Conservation (phyloP, 2,888 invertebrate species). For the Tetranychus truncatus region DNA sequence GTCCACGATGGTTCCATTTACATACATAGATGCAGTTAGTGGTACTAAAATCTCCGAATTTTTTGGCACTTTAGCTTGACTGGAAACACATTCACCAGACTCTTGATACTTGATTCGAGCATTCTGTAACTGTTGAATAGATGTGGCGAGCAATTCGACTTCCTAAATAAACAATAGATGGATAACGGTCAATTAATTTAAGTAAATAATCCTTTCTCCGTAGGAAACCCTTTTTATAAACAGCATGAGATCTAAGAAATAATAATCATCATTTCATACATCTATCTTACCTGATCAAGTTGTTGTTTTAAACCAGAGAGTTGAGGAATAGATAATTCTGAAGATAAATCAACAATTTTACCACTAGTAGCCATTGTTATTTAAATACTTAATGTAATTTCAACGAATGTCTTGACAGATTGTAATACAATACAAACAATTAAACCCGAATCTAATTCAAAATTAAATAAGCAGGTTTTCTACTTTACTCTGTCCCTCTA, state of each 20-base stretch:
- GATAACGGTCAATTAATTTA: background rate
- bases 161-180: constrained; percentile 37
- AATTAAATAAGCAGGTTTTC: no score
- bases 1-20: constrained; percentile 68
- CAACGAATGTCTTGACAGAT: background rate
- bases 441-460: no score
- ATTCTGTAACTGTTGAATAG: constrained; percentile 60
- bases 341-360: background rate
- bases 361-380: constrained; percentile 5
- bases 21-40: constrained; percentile 90
- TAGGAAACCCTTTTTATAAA: background rate
- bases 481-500: no score
- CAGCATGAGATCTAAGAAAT: background rate
- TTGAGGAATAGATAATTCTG: background rate
- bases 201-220: background rate
- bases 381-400: background rate
- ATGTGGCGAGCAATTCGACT: constrained; percentile 68
- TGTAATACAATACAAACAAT: no score
- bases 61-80: constrained; percentile 52
- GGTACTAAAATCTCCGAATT: constrained; percentile 78
- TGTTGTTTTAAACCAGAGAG: background rate
- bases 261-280: background rate
- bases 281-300: constrained; percentile 7
- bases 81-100: constrained; percentile 29
- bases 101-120: constrained; percentile 31